These are phyloP conservation scores for Lethrus apterus DNA, from an alignment of 1,140 invertebrate genomes.

Conservation along the genomic window DNA sequence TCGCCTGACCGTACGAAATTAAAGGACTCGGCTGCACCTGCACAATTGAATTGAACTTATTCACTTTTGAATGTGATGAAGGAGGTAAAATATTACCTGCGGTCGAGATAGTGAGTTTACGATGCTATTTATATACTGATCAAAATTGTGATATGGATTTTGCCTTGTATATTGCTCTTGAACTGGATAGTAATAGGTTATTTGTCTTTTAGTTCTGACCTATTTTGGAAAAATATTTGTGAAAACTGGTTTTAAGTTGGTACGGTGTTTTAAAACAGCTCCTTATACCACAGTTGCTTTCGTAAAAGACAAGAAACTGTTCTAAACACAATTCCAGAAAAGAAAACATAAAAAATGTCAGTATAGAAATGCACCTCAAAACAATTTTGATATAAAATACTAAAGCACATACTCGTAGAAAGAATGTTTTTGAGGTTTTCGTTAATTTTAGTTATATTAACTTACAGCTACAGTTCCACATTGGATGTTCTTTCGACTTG, in stretches of 20 bases:
- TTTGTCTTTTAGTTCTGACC: constrained; percentile 5
- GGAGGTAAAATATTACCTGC: constrained; percentile 5
- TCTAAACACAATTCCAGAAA: too few relatives aligned
- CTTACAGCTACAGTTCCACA: constrained; percentile 36
- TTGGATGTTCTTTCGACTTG: constrained; percentile 8
- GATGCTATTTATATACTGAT: constrained; percentile 4
- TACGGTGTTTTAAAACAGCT: too few relatives aligned
- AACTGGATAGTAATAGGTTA: constrained; percentile 2
- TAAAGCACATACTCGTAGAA: too few relatives aligned
- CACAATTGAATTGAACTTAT: constrained; percentile 1
- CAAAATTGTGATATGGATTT: constrained; percentile 6
- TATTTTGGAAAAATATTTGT: too few relatives aligned
- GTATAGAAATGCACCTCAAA: too few relatives aligned
- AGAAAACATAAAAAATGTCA: too few relatives aligned
- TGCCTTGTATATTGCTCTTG: neutral
- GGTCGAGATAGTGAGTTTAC: neutral
- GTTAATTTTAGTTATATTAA: neutral
- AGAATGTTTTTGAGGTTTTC: neutral
- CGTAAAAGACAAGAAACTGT: too few relatives aligned
- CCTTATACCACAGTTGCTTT: too few relatives aligned
- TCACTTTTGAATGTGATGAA: neutral
- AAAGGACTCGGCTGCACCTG: constrained; percentile 31
- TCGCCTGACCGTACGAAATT: constrained; percentile 36
- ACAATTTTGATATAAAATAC: too few relatives aligned
- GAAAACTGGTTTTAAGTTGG: too few relatives aligned